These are phyloP conservation scores for Eidolon helvum DNA, from an alignment of 2,113 vertebrate species.

Conservation along the genomic window DNA sequence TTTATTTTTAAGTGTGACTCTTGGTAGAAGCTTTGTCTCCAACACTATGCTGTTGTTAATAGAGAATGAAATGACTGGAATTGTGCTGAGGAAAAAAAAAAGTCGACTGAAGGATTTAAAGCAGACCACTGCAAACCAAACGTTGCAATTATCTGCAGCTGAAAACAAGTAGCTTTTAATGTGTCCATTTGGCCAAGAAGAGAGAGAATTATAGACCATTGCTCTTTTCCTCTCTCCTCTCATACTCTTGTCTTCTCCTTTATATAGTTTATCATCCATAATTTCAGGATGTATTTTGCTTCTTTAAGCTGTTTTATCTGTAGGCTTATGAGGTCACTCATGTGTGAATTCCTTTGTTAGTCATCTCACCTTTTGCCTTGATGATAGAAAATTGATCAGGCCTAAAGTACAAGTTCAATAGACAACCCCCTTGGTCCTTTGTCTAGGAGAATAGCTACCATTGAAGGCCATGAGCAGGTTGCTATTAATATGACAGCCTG, in stretches of 20 bases:
- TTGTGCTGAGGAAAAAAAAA: conserved; percentile 67
- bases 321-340: conserved; percentile 90
- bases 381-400: conserved; percentile 97
- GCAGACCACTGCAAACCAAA: conserved; percentile 82
- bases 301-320: conserved; percentile 91
- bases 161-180: conserved; percentile 95
- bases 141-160: conserved; percentile 93
- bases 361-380: conserved; percentile 91
- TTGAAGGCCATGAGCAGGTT: conserved; percentile 92
- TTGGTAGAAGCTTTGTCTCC: conserved; percentile 73
- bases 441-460: conserved; percentile 94
- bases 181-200: conserved; percentile 91
- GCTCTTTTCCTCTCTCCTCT: conserved; percentile 78
- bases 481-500: conserved; percentile 96
- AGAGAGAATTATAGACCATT: conserved; percentile 91
- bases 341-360: conserved; percentile 91
- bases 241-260: conserved; percentile 73
- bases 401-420: conserved; percentile 94
- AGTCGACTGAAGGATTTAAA: conserved; percentile 80
- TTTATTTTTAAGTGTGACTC: conserved; percentile 67
- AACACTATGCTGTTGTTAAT: conserved; percentile 73
- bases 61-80: conserved; percentile 78
- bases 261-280: conserved; percentile 89
- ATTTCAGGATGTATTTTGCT: conserved; percentile 91
- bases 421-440: conserved; percentile 90